Evolutionary conservation across 2,888 invertebrate genomes (phyloP), one percentile per base, ranked within the genome.

Genomic region (Rhagophthalmus giganteus): DNA sequence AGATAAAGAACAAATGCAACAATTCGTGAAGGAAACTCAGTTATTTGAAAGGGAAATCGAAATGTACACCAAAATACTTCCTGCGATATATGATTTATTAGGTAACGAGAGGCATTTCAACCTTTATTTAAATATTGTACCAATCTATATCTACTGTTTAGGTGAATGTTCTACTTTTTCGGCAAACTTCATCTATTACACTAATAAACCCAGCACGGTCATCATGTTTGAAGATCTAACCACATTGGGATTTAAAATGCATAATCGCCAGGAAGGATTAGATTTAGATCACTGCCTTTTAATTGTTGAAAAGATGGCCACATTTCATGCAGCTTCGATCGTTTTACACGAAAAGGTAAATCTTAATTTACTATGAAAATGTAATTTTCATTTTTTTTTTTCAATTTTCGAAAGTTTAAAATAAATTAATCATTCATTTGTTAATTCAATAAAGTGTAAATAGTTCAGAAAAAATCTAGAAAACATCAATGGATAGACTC

Each of bases 221-320:
- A 62, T 79, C 25, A 66, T 83, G 1, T 65, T 84, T 26, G 81
- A 84, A 60, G 83, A 84, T 63, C 69, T 83, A 27, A 75, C 77
- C n/a, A 74, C 76, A 35, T 67, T 75, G 37, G 81, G 81, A 20
- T 82, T 76, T 59, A 74, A 76, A 51, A 74, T 82, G 74, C 77
- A 77, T 12, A 76, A 76, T 56, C 74, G 82, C 30, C 75, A 77
- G 54, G 63, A 64, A 42, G 81, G 82, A n/a, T 72, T 82, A 15
- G 79, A 83, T 65, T 71, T 79, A 60, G 69, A 73, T 8, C 82
- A 82, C 62, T 75, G 76, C 49, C 62, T 75, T 28, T 58, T 79
- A 24, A 76, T 80, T 5, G 60, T 82, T 1, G 70, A 71, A 45
- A 79, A 79, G 63, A 63, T 82, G 62, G 82, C 78, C 1, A 74